Percentiles rank a stretch among this genome's conserved stretches.
These are phyloP conservation scores for Montipora capricornis DNA, from an alignment of 64 coral and sea anemone species.

Conservation along the genomic window DNA sequence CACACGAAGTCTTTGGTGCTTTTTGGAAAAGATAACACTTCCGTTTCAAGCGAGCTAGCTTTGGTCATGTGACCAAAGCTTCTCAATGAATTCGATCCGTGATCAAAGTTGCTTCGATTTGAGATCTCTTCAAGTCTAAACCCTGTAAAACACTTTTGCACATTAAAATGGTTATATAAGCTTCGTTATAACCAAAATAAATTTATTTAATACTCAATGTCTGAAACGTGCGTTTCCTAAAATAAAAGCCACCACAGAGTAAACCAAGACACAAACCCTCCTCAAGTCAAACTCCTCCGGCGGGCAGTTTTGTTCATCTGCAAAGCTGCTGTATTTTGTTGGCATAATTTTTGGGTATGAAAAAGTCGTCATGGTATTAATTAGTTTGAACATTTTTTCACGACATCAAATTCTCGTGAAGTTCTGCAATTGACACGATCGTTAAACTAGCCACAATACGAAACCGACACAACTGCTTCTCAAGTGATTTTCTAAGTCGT, in stretches of 20 bases:
- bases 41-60: background rate
- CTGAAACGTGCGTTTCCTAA: background rate
- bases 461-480: background rate
- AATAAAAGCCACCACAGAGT: background rate
- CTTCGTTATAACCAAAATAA: too few relatives aligned
- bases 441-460: background rate
- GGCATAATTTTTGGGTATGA: background rate
- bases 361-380: background rate
- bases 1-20: background rate
- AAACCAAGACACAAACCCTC: background rate
- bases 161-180: too few relatives aligned
- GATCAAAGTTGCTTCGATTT: background rate
- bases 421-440: background rate
- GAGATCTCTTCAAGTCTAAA: too few relatives aligned
- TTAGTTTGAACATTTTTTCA: constrained; percentile 4
- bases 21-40: constrained; percentile 13
- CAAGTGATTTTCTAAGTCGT: background rate
- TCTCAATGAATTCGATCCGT: background rate
- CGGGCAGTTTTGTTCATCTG: constrained; percentile 10
- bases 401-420: background rate
- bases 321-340: background rate
- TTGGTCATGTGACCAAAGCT: background rate
- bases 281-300: background rate
- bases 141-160: too few relatives aligned
- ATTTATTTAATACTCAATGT: too few relatives aligned